These are phyloP conservation scores for Porites divaricata DNA, from an alignment of 92 coral and sea anemone genomes.

Conservation along the genomic window DNA sequence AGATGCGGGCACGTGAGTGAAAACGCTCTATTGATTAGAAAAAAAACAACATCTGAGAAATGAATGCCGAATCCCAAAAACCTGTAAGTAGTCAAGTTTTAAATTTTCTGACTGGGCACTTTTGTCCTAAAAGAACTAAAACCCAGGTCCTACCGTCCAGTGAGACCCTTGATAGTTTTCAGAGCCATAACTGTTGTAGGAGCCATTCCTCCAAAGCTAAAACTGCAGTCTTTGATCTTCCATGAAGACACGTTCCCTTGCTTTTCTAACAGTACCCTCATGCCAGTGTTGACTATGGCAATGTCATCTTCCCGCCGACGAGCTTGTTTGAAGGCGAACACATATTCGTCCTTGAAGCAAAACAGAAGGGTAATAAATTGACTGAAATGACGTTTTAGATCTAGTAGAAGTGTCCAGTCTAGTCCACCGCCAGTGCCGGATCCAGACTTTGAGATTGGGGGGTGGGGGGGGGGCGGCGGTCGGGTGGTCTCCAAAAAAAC, in stretches of 20 bases:
- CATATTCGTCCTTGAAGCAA: constrained; percentile 68
- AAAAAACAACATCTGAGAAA: too few species aligned
- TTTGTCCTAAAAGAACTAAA: background rate
- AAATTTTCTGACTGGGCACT: background rate
- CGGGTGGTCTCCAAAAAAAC: too few species aligned
- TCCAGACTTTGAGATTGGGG: too few species aligned
- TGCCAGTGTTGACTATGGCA: constrained; percentile 88
- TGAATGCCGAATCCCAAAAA: too few species aligned
- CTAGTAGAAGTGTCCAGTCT: background rate
- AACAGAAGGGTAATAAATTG: too few species aligned
- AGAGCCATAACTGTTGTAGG: constrained; percentile 91
- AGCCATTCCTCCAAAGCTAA: constrained; percentile 93
- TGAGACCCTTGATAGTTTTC: constrained; percentile 75
- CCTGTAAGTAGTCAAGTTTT: too few species aligned
- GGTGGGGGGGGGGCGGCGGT: too few species aligned
- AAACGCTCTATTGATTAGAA: too few species aligned
- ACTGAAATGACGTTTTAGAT: too few species aligned
- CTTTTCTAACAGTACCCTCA: constrained; percentile 74
- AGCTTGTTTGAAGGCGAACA: constrained; percentile 89
- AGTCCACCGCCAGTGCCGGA: too few species aligned
- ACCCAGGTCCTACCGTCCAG: constrained; percentile 56
- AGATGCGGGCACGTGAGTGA: too few species aligned
- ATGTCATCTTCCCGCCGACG: constrained; percentile 91
- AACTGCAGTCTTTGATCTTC: constrained; percentile 75
- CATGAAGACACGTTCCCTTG: constrained; percentile 40